Base-by-base conservation (phyloP, 2,888 invertebrate species). In the Drosophila anceps region DNA sequence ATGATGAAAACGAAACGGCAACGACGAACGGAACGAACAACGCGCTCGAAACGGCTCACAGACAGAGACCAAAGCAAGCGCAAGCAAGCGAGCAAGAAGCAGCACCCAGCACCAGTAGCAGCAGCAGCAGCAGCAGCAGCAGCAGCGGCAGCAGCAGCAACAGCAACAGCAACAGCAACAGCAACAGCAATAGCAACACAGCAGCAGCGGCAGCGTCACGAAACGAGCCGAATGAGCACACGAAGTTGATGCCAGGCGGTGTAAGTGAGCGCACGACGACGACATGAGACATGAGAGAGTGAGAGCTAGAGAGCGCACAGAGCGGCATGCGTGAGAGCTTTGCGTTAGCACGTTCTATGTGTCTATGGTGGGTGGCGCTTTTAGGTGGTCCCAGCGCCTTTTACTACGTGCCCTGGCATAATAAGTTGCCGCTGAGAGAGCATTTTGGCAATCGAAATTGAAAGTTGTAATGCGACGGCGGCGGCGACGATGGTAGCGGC, bases 1-100 rank as follows among this genome's bases (percentile, higher is more conserved):
- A 89, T 90, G 86, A 90, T 88, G 90, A 85, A 85, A 84, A 91
- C 84, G 80, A 82, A 86, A 81, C 83, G 75, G 79, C 68, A 68
- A 68, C 74, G 79, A 66, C 66, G 62, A 78, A 58, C 67, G 67
- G 68, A 67, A 54, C 84, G 72, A 81, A 63, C 67, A 67, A 64
- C 72, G 76, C 76, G 66, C 59, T 69, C 60, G 64, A 73, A 77
- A 67, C 74, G 74, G 76, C 65, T 50, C 71, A 71, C 61, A 66
- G 76, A 55, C 63, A 66, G 66, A 75, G 74, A 73, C 79, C 65
- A 76, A 50, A 73, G 75, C 65, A 76, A 50, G 58, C 48, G 58
- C 48, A 48, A 50, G 48, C 48, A 50, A 50, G 58, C 63, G 57
- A 65, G 68, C 64, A 76, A 79, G 69, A 75, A 63, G 44, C 60